Percentiles rank a stretch among this genome's conserved stretches.
These are phyloP conservation scores for Centrocercus urophasianus DNA, from an alignment of 2,113 vertebrate genomes.

Conservation along the genomic window DNA sequence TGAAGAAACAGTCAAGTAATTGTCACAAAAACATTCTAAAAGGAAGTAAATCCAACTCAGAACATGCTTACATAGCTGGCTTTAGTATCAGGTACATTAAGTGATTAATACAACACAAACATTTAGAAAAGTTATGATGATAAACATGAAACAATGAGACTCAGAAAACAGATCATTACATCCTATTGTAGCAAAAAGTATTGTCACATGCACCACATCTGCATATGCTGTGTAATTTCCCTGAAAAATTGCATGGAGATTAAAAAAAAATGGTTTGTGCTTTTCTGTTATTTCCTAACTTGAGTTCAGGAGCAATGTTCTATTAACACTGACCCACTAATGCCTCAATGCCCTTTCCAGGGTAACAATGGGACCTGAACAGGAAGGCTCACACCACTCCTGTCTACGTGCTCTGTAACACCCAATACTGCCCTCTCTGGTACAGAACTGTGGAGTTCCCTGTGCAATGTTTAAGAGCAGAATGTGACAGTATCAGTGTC, in stretches of 20 bases:
- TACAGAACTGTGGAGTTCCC: background rate
- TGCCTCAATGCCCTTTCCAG: background rate
- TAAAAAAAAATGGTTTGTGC: background rate
- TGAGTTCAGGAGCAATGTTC: background rate
- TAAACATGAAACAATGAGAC: background rate
- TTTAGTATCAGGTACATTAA: background rate
- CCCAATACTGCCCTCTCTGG: background rate
- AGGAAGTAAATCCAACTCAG: background rate
- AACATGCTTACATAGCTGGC: background rate
- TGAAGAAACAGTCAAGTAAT: background rate
- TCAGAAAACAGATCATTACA: background rate
- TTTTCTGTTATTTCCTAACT: background rate
- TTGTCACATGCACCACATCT: background rate
- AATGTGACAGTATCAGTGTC: background rate
- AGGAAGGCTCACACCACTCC: background rate
- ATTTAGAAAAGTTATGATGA: background rate
- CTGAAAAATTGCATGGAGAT: background rate
- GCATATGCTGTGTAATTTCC: background rate
- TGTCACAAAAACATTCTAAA: background rate
- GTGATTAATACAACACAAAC: background rate
- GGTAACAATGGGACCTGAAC: background rate
- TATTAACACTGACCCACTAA: background rate
- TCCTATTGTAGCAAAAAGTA: background rate
- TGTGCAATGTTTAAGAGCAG: background rate
- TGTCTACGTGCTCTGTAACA: fast-evolving